Evolutionary conservation across 2,888 invertebrate genomes (phyloP), one percentile per base, ranked within the genome.

Genomic region (Spisula subtruncata): DNA sequence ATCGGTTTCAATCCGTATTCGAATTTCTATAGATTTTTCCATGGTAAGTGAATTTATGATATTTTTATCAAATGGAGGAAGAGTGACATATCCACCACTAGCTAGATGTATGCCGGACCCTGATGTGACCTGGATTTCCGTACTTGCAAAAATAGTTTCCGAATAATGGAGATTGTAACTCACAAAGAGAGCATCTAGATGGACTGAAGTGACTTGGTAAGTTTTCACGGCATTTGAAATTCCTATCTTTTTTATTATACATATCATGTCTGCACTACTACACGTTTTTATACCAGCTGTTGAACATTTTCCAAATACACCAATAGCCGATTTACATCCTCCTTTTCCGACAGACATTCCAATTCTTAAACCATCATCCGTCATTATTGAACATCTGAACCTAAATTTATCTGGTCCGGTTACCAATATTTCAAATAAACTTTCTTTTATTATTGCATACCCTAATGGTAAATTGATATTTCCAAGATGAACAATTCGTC

Each of bases 1-100:
- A 41, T 12, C 79, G n/a, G 80, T 60, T 20, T 88, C 89, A 48
- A 91, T 71, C 54, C 81, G 89, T n/a, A 87, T 16, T 81, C 91
- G 82, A 20, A 91, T 25, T 79, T 92, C 92, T 29, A 92, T 41
- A 6, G 91, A 81, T 41, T 54, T 81, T 75, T 84, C 89, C 29
- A 60, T 84, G 8, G 83, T 29, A 14, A 60, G 54, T 46, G n/a
- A 20, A 41, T 35, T 51, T 29, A 92, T 32, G 2, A 90, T 71
- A 54, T 89, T 83, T 14, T 32, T 75, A 66, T 88, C 90, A 51
- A 92, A 25, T 29, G 56, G 32, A 81, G 90, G 90, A 10, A 92
- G 66, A 48, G 86, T 79, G 14, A 92, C 56, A 48, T 79, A 83
- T 41, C 81, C 89, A 48, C 87, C 83, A 14, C 82, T 60, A 16